Conservation (phyloP, 2,113 vertebrate genomes). For the Menura novaehollandiae region DNA sequence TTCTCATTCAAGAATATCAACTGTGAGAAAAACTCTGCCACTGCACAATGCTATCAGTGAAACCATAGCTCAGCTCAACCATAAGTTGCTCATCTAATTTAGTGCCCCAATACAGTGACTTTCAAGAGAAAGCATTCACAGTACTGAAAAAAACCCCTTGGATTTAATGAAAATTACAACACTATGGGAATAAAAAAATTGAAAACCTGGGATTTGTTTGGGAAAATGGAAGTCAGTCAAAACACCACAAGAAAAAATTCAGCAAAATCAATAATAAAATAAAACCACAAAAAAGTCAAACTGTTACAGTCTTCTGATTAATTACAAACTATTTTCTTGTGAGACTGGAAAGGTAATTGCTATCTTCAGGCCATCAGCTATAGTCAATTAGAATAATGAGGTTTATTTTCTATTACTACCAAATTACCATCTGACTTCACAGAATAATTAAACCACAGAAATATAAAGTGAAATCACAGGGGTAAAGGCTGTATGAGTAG, state of each 20-base stretch:
- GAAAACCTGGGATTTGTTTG: neutral
- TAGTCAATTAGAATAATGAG: neutral
- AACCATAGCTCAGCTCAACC: neutral
- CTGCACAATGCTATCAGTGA: neutral
- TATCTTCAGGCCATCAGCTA: neutral
- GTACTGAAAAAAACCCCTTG: neutral
- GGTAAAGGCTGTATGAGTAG: neutral
- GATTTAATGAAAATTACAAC: neutral
- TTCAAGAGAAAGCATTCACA: neutral
- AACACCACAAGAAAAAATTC: neutral
- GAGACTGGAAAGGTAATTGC: neutral
- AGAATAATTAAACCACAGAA: neutral
- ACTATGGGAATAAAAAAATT: neutral
- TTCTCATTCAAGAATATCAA: neutral
- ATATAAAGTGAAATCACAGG: neutral
- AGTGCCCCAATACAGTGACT: neutral
- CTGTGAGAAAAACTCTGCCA: neutral
- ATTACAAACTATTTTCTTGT: neutral
- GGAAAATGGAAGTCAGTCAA: neutral
- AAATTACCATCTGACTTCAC: neutral
- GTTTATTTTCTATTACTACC: neutral
- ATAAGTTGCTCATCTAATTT: neutral
- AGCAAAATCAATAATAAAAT: neutral
- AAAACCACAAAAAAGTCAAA: neutral
- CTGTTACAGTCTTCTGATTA: neutral